A percentile compares a stretch with the other conserved stretches of the same genome.
Conservation (phyloP, 2,888 invertebrate genomes). For the Hartigia nigra region DNA sequence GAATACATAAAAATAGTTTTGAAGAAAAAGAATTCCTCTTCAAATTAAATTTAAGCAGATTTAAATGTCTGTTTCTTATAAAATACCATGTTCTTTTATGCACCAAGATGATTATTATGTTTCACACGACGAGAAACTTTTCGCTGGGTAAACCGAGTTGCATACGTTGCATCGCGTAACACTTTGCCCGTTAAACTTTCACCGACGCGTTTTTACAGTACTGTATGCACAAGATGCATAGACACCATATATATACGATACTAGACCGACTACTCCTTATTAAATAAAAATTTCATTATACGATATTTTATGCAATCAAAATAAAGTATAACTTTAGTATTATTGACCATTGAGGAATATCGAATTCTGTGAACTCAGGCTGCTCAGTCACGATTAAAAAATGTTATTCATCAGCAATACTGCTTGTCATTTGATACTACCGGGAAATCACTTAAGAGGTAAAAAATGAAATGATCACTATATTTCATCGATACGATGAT, state of each 20-base stretch:
- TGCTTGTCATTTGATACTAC: not conserved
- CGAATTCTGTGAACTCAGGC: not conserved
- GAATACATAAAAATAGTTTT: not conserved
- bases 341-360: not conserved
- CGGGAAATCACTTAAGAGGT: not conserved
- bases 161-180: slow-evolving; percentile 14
- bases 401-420: not conserved
- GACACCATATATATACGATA: not conserved
- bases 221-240: not conserved
- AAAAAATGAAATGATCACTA: not conserved
- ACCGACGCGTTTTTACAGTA: not conserved
- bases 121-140: not conserved
- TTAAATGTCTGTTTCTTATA: not conserved
- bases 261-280: not conserved
- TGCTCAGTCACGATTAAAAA: not conserved
- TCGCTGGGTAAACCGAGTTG: not conserved
- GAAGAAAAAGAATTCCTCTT: not conserved
- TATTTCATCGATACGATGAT: not conserved
- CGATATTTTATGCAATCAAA: not conserved
- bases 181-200: slow-evolving; percentile 18
- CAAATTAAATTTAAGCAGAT: not conserved
- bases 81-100: not conserved
- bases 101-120: not conserved
- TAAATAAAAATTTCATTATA: not conserved
- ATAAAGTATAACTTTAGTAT: not conserved